Conservation (phyloP, 2,888 invertebrate species). For the Eueremaeus valkanovi region DNA sequence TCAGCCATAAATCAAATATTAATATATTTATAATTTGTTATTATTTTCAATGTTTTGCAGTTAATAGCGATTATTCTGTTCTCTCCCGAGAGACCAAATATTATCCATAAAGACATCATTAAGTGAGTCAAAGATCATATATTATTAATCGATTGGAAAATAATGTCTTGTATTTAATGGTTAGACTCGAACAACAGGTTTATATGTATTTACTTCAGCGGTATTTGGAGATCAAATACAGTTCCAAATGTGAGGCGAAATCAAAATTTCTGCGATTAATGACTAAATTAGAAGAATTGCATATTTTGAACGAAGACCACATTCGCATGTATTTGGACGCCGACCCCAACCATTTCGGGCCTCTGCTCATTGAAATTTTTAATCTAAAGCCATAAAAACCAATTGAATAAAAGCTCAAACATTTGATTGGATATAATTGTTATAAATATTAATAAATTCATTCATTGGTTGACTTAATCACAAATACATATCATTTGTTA, state of each 20-base stretch:
- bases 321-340: constrained; percentile 86
- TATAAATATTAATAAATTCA: too few species aligned
- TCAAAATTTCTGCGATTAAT: constrained; percentile 72
- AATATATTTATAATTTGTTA: constrained; percentile 50
- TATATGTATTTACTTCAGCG: constrained; percentile 46
- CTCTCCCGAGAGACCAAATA: constrained; percentile 71
- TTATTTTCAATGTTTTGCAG: constrained; percentile 61
- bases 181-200: constrained; percentile 31
- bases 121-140: constrained; percentile 49
- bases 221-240: constrained; percentile 45
- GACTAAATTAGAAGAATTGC: constrained; percentile 83
- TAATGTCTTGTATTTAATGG: background rate
- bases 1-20: background rate
- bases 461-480: too few species aligned
- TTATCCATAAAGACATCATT: constrained; percentile 78
- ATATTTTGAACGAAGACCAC: constrained; percentile 82
- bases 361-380: constrained; percentile 88
- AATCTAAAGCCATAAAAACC: constrained; percentile 65
- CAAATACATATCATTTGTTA: background rate
- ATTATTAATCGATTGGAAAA: background rate
- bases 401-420: too few species aligned
- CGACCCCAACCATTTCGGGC: constrained; percentile 85
- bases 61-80: constrained; percentile 87
- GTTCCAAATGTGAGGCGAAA: constrained; percentile 44
- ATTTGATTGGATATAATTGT: too few species aligned